Evolutionary conservation across 1,140 invertebrate genomes (phyloP).

Genomic region (Carcinoscorpius rotundicauda): DNA sequence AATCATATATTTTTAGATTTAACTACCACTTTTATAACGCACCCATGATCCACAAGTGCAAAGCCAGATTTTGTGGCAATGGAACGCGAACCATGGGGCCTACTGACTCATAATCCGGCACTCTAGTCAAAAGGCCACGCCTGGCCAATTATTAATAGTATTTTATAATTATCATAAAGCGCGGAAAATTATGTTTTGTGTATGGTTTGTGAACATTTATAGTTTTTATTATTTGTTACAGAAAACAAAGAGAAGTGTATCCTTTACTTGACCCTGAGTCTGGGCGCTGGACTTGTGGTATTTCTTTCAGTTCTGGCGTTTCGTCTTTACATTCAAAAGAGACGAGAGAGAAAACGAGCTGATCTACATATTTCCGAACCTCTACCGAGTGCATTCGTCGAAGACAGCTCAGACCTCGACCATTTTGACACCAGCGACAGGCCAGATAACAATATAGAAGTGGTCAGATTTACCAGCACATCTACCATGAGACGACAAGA

Average conservation of each 20-base stretch:
- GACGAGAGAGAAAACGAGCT: conserved; percentile 40
- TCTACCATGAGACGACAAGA: conserved; percentile 26
- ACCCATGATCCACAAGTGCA: too few relatives aligned
- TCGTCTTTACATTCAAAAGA: conserved; percentile 46
- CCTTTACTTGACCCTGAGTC: conserved; percentile 57
- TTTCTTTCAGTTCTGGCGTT: conserved; percentile 52
- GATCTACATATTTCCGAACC: conserved; percentile 55
- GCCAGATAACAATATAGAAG: conserved; percentile 23
- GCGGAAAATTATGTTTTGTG: too few relatives aligned
- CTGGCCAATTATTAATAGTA: too few relatives aligned
- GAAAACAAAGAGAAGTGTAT: conserved; percentile 64
- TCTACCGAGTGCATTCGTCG: conserved; percentile 32
- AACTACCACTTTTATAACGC: too few relatives aligned
- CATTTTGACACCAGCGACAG: conserved; percentile 29
- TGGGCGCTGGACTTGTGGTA: conserved; percentile 50
- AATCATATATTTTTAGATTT: too few relatives aligned
- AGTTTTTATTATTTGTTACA: conserved; percentile 35
- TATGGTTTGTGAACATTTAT: conserved; percentile 11
- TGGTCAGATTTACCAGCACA: conserved; percentile 25
- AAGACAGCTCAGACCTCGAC: conserved; percentile 43
- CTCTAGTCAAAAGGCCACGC: too few relatives aligned
- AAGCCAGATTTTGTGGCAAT: too few relatives aligned
- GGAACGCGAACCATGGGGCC: too few relatives aligned
- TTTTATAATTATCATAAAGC: too few relatives aligned
- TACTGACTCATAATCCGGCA: too few relatives aligned